phyloP scores from a whole-genome alignment of 2,113 vertebrate species.

The Passer montanus region DNA sequence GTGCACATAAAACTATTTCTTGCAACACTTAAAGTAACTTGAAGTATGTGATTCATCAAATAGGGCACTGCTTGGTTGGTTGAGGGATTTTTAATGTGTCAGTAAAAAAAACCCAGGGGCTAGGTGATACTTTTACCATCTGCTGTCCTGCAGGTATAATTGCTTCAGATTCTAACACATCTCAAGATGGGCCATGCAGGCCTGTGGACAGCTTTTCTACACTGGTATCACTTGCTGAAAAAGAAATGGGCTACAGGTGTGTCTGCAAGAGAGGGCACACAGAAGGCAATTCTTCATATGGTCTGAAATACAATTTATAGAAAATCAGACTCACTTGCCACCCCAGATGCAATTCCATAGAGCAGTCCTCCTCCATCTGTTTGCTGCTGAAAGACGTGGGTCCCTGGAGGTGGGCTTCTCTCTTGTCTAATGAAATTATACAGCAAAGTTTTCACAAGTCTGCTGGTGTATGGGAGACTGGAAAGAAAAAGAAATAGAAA shows the following conservation, averaged over 20 bases:
- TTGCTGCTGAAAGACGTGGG: conserved; percentile 85
- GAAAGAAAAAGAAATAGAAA: neutral
- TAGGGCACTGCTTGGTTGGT: neutral
- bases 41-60: neutral
- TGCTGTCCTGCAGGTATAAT: neutral
- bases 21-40: neutral
- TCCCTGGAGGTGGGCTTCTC: conserved; percentile 87
- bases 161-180: neutral
- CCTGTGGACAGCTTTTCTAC: neutral
- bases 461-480: conserved; percentile 92
- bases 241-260: neutral
- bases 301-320: neutral
- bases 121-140: neutral
- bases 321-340: conserved; percentile 87
- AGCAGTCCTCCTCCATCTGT: conserved; percentile 89
- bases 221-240: neutral
- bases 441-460: conserved; percentile 94
- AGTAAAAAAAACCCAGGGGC: neutral
- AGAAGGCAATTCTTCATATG: neutral
- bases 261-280: neutral
- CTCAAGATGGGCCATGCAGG: neutral
- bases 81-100: neutral
- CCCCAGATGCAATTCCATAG: conserved; percentile 93
- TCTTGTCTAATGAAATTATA: conserved; percentile 99
- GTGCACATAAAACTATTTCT: neutral